Percentiles rank a stretch among this genome's conserved stretches.
Conservation (phyloP, 2,888 invertebrate genomes). For the Drosophila demipolita region DNA sequence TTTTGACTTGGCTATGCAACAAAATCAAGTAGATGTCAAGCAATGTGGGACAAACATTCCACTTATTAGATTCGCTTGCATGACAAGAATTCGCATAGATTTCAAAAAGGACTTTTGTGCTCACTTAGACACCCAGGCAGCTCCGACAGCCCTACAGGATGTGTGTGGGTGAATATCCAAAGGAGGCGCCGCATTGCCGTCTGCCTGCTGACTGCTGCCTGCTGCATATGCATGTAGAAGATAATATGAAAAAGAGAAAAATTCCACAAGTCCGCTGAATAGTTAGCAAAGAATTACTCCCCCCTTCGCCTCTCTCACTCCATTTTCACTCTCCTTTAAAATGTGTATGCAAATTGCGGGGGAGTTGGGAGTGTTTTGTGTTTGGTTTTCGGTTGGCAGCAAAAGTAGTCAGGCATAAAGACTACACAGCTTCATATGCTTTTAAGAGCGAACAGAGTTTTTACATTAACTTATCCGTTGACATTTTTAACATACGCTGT, state of each 20-base stretch:
- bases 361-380: background rate
- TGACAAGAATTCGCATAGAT: conserved; percentile 52
- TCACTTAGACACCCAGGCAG: conserved; percentile 55
- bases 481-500: conserved; percentile 22
- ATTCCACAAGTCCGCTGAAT: conserved; percentile 57
- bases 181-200: conserved; percentile 53
- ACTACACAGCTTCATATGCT: conserved; percentile 71
- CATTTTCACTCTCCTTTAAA: background rate
- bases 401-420: conserved; percentile 62
- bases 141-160: conserved; percentile 10
- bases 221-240: conserved; percentile 60
- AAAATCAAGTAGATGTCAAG: conserved; percentile 7
- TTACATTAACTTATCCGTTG: conserved; percentile 72
- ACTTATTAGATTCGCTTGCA: conserved; percentile 30
- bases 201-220: background rate
- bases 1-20: conserved; percentile 8
- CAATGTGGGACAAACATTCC: conserved; percentile 20
- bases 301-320: background rate
- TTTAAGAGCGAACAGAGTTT: conserved; percentile 71
- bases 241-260: conserved; percentile 14
- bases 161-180: conserved; percentile 5
- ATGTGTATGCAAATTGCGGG: conserved; percentile 11
- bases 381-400: conserved; percentile 14
- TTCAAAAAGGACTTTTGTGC: conserved; percentile 52
- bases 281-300: conserved; percentile 45